Base-by-base conservation (phyloP, 2,888 invertebrate species). In the Isoperla grammatica region DNA sequence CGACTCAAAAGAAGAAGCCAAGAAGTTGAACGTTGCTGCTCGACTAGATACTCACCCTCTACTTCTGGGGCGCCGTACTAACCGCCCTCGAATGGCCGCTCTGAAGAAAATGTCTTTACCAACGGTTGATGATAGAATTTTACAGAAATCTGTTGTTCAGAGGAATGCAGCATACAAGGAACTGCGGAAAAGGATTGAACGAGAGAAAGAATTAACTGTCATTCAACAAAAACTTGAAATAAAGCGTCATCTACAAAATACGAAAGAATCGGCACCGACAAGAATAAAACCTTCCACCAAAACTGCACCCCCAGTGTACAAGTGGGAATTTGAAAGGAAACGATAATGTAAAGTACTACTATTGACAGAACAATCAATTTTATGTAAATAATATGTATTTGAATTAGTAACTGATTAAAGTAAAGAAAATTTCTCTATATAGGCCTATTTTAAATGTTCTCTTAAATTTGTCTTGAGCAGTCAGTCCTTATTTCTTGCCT, bases 271-370 rank as follows among this genome's bases (percentile, higher is more conserved):
- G 13, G 57, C 63, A 13, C 88, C 90, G 0, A 86, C 83, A 69
- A 77, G 78, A 65, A 68, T 91, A 1, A 78, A 78, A 57, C 71
- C 73, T 5, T 91, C 82, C 1, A 84, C 86, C 0, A 85, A 84
- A 66, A 75, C 80, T 12, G 72, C 82, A 0, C 84, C 92, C 0
- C 87, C 93, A 0, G 79, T 92, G 3, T 93, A 88, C 71, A 77
- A 83, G 67, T 94, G 93, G 80, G 85, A 84, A 66, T 90, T 86
- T 70, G 85, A 90, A 71, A 81, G 94, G 66, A 92, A 92, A 71
- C 84, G 84, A 75, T 91, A 76, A 81, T n/a, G n/a, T n/a, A n/a
- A n/a, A n/a, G n/a, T n/a, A n/a, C n/a, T n/a, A 43, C 15, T 35
- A 11, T 50, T 57, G 12, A 19, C 11, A n/a, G 23, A 42, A 1